phyloP scores from a whole-genome alignment of 2,797 vertebrate species.

The Pipistrellus pygmaeus region DNA sequence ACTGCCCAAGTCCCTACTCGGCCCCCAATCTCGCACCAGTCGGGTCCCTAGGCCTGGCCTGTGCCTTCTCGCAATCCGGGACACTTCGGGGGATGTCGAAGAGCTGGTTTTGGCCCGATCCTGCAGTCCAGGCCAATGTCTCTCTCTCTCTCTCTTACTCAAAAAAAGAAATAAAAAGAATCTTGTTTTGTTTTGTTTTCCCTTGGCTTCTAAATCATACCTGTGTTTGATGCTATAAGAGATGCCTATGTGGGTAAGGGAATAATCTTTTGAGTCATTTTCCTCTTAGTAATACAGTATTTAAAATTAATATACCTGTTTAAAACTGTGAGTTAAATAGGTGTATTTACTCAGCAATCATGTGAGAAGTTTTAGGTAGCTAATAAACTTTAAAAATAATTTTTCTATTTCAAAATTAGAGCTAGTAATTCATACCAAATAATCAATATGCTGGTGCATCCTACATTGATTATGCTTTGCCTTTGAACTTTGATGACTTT shows the following conservation, averaged over 20 bases:
- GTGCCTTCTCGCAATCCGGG: too few relatives aligned
- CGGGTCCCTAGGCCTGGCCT: too few relatives aligned
- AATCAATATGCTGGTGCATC: neutral
- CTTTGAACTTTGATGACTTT: neutral
- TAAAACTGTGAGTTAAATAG: neutral
- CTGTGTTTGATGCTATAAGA: neutral
- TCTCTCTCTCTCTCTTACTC: too few relatives aligned
- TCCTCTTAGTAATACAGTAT: neutral
- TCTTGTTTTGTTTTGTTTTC: neutral
- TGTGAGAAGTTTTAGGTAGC: neutral
- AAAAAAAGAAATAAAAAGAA: neutral
- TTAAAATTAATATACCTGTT: neutral
- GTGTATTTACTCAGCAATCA: neutral
- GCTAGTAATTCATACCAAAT: neutral
- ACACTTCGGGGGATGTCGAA: too few relatives aligned
- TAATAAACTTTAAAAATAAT: neutral
- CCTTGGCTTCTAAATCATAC: neutral
- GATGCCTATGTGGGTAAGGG: fast-evolving
- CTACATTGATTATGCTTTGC: neutral
- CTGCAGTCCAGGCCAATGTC: too few relatives aligned
- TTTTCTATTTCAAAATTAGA: neutral
- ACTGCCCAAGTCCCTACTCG: too few relatives aligned
- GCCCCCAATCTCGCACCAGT: fast-evolving
- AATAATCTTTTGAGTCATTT: neutral
- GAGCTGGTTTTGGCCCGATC: too few relatives aligned